Base-by-base conservation (phyloP, 2,888 invertebrate species). In the Onthophagus sagittarius region DNA sequence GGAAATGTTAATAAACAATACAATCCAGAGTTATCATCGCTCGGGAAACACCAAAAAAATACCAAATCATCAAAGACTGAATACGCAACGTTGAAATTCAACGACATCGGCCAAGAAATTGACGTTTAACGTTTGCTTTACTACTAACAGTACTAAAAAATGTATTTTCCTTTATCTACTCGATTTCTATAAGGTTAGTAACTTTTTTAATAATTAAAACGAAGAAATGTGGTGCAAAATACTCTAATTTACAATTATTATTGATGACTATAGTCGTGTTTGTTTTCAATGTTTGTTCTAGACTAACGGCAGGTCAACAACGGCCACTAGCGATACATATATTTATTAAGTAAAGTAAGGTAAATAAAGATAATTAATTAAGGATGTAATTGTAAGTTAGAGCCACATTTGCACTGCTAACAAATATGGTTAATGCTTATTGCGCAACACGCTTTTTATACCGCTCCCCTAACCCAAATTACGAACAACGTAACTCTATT, bases 301-400 rank as follows among this genome's bases (percentile, higher is more conserved):
- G 90, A 90, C 90, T 88, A 91, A 91, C 88, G 91, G 89, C 83
- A 89, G 90, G 83, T 89, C 90, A 87, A 89, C 90, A 87, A 88
- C 89, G 77, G 78, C 81, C 78, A 81, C 79, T 91, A 94, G 94
- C 89, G 92, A 94, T 91, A 94, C 94, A 84, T 94, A 94, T 90
- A 94, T 94, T 90, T 94, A 88, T 89, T 94, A 92, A 90, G 81
- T 87, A 86, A 74, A 73, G 74, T 69, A 75, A 76, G 76, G 73
- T 76, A 74, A 71, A 71, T 62, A 32, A 70, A 53, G 63, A 67
- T 67, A 23, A 23, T 23, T n/a, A 39, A 63, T 65, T 72, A 13
- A 63, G 73, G 72, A 76, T 78, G 23, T 23, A 78, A 78, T 79
- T 79, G 79, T 79, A 78, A 74, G 75, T 78, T 75, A 75, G 76